Conservation (phyloP, 2,888 invertebrate species). For the Tetragonula carbonaria region DNA sequence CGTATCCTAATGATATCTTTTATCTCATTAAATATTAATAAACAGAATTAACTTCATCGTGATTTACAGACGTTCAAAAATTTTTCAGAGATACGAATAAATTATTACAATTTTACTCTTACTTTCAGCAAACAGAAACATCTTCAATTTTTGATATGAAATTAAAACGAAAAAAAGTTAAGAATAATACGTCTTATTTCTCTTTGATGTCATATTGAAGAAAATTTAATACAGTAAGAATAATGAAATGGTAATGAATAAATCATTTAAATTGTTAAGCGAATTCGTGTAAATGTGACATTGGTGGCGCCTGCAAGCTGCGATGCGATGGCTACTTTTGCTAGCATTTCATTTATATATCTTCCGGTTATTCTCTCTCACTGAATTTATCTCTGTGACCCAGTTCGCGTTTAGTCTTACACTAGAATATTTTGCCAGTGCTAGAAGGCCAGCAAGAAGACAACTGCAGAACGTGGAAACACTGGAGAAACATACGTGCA, state of each 20-base stretch:
- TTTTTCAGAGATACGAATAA: too few species aligned
- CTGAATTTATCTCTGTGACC: conserved; percentile 33
- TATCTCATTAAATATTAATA: too few species aligned
- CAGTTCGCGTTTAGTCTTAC: conserved; percentile 26
- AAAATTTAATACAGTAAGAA: neutral
- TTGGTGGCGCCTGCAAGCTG: neutral
- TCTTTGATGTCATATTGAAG: neutral
- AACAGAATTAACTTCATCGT: too few species aligned
- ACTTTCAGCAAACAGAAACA: too few species aligned
- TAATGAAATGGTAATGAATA: neutral
- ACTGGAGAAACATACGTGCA: neutral
- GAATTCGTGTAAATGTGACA: neutral
- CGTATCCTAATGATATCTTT: too few species aligned
- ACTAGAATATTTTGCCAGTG: conserved; percentile 25
- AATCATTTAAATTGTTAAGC: neutral
- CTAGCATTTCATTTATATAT: conserved; percentile 21
- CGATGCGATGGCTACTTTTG: neutral
- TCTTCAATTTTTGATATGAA: too few species aligned
- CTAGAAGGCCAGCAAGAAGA: conserved; percentile 12
- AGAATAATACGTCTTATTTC: too few species aligned
- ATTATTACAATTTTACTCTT: too few species aligned
- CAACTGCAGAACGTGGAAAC: conserved; percentile 14
- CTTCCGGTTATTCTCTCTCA: conserved; percentile 20
- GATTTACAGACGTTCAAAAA: too few species aligned
- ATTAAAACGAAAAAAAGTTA: too few species aligned